A percentile compares a stretch with the other conserved stretches of the same genome.
These are phyloP conservation scores for Drosophila mojavensis DNA, from an alignment of 1,140 invertebrate genomes.

Conservation along the genomic window DNA sequence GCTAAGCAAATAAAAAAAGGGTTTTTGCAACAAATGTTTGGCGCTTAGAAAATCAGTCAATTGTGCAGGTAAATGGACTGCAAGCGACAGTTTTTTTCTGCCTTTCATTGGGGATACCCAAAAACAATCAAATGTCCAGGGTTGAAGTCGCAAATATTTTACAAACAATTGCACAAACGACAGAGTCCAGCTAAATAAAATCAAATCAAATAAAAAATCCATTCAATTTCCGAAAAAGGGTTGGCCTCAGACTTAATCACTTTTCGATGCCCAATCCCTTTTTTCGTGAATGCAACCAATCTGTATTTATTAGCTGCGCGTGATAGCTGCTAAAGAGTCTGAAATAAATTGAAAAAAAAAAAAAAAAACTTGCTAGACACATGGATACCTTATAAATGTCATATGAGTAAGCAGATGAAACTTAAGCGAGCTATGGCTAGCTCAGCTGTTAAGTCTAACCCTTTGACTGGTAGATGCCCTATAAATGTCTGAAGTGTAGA, in stretches of 20 bases:
- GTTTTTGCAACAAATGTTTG: constrained; percentile 20
- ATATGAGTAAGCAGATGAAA: too few species aligned
- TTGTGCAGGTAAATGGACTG: constrained; percentile 84
- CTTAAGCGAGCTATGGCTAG: too few species aligned
- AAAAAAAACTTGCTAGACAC: background rate
- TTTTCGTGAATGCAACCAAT: constrained; percentile 68
- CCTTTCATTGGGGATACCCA: too few species aligned
- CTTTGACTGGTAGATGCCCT: too few species aligned
- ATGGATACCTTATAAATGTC: background rate
- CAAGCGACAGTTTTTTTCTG: constrained; percentile 64
- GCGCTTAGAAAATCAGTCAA: constrained; percentile 81
- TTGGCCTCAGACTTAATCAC: constrained; percentile 74
- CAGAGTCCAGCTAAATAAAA: constrained; percentile 13
- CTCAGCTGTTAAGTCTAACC: too few species aligned
- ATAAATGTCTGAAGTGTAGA: too few species aligned
- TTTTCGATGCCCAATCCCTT: constrained; percentile 68
- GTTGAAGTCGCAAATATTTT: constrained; percentile 55
- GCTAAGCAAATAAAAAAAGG: constrained; percentile 37
- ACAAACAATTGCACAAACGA: constrained; percentile 72
- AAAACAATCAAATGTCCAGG: constrained; percentile 16
- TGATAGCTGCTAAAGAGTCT: constrained; percentile 61
- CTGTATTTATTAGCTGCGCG: constrained; percentile 78
- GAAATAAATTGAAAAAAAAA: constrained; percentile 12
- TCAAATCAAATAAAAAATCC: background rate
- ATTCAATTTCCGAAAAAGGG: constrained; percentile 48